Conservation (phyloP, 2,888 invertebrate species). For the Tetragonula carbonaria region DNA sequence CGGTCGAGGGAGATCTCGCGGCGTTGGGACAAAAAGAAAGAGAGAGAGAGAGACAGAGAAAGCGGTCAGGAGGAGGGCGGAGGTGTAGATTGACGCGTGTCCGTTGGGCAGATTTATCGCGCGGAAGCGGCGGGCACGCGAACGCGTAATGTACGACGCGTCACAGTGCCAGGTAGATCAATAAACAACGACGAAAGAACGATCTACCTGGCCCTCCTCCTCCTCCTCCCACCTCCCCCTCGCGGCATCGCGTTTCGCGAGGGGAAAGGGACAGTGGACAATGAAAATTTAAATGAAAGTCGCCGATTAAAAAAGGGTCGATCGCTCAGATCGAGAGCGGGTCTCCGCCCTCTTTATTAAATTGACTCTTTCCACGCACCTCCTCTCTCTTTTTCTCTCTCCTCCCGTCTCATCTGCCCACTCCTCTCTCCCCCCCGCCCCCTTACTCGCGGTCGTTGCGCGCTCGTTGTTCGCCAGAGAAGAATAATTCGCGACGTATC, state of each 20-base stretch:
- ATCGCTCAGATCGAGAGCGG: too few species aligned
- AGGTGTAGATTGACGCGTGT: not conserved
- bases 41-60: too few species aligned
- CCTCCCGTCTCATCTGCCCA: not conserved
- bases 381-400: not conserved
- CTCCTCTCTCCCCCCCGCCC: not conserved
- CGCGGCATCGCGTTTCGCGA: not conserved
- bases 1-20: too few species aligned
- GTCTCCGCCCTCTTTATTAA: not conserved
- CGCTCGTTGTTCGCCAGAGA: not conserved
- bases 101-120: slow-evolving; percentile 33
- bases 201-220: not conserved
- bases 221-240: too few species aligned
- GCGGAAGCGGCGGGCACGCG: slow-evolving; percentile 17
- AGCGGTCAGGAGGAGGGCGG: not conserved
- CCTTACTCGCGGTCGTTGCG: too few species aligned
- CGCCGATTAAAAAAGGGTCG: not conserved
- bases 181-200: slow-evolving; percentile 26
- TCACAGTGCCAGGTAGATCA: slow-evolving; percentile 21
- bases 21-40: too few species aligned
- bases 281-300: slow-evolving; percentile 38
- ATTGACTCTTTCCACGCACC: not conserved
- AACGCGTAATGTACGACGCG: slow-evolving; percentile 23
- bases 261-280: not conserved
- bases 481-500: slow-evolving; percentile 1